Evolutionary conservation across 2,797 vertebrate genomes (phyloP), one percentile per base, ranked within the genome.

Genomic region (Amblyraja radiata): DNA sequence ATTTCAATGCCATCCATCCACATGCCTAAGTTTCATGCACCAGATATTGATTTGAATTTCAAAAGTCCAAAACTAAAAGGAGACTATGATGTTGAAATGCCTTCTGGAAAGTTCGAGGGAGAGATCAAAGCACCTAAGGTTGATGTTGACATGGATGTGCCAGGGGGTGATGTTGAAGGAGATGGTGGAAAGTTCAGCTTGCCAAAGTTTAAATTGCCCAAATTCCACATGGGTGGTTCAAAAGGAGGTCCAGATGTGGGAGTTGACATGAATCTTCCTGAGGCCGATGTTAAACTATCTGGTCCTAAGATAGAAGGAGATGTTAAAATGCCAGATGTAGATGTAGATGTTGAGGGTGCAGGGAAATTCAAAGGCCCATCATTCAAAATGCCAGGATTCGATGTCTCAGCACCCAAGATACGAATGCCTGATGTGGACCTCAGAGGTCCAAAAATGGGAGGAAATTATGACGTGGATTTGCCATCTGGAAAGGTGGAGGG

Each of bases 331-430:
- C 46, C 46, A 46, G 46, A 46, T 46, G 46, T 46, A 46, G 46
- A 46, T 46, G 46, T 46, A 96, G 46, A 46, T 46, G 39, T 46
- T 46, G 39, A 46, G 39, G 46, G 46, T 46, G 1, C 46, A 2
- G 46, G 46, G 1, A 94, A 95, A 14, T 90, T 96, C 46, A 94
- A 94, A 84, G 94, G 94, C 0, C 95, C 95, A 28, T 94, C 94
- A 39, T 25, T 96, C 63, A 94, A 95, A 63, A 0, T 14, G 0
- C 96, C 96, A 0, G 95, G 96, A 54, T 0, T 96, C 0, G 94
- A 95, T 93, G 0, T 46, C 46, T 46, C 46, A 46, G 46, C 46
- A 46, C 71, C 71, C 71, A 73, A 73, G 71, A 23, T 73, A 6
- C 16, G 23, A 6, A 21, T 21, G 6, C 71, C 71, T 21, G 71